Conservation (phyloP, 2,797 vertebrate species). For the Karalla daura region DNA sequence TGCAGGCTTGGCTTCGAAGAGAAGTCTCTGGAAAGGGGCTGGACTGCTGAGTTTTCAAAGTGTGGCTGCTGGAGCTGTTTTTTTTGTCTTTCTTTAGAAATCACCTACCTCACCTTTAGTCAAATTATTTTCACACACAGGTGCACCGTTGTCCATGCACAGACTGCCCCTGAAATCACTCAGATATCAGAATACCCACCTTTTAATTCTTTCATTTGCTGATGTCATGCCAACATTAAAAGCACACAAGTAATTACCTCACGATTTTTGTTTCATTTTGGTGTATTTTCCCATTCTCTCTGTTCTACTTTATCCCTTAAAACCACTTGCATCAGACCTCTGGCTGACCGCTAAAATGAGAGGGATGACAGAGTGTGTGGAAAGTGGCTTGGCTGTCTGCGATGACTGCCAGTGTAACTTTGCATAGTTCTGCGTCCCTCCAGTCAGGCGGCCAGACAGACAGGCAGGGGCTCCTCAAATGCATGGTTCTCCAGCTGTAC, state of each 20-base stretch:
- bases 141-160: neutral
- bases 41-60: too few relatives aligned
- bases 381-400: constrained; percentile 44
- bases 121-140: constrained; percentile 10
- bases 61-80: too few relatives aligned
- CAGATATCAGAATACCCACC: neutral
- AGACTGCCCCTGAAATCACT: neutral
- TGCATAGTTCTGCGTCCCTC: constrained; percentile 39
- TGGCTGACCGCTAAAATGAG: constrained; percentile 52
- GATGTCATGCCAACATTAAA: constrained; percentile 19
- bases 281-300: neutral
- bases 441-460: constrained; percentile 48
- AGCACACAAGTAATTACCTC: constrained; percentile 45
- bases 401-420: constrained; percentile 67
- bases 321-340: constrained; percentile 56
- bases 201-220: constrained; percentile 21
- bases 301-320: constrained; percentile 47
- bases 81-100: too few relatives aligned
- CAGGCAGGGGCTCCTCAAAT: constrained; percentile 35
- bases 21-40: too few relatives aligned
- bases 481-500: constrained; percentile 43
- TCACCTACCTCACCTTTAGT: too few relatives aligned
- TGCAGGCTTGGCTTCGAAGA: too few relatives aligned
- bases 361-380: constrained; percentile 63
- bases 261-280: constrained; percentile 9